Evolutionary conservation across 2,113 vertebrate genomes (phyloP), one percentile per base, ranked within the genome.

Genomic region (Noctilio leporinus): DNA sequence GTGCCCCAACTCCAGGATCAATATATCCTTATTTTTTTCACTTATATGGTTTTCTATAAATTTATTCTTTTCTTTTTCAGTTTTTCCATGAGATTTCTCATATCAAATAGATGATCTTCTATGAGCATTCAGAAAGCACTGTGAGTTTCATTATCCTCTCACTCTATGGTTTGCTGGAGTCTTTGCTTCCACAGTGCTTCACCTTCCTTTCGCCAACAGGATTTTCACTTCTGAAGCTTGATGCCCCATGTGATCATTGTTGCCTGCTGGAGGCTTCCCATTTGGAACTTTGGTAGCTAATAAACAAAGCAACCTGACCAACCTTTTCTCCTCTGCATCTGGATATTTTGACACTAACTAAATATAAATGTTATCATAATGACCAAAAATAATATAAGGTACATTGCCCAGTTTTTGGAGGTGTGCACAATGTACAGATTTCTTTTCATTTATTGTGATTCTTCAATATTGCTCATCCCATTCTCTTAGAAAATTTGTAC

Each of bases 341-440:
- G 95, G 89, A 53, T 96, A 78, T 96, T 97, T 90, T 97, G 89
- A 97, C 85, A 86, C 30, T 67, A 70, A 84, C 49, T 87, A 96
- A 84, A 94, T 69, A 76, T 26, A 90, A 59, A 3, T 16, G 81
- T 96, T 96, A 80, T 82, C 75, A 77, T 82, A 93, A 96, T 40
- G 51, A 93, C 89, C 88, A 55, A 75, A 91, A 91, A 57, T 53
- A 91, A 89, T 38, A 57, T 4, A 22, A 69, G 43, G 51, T 43
- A 10, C 4, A 69, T 57, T 53, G 33, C 33, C 10, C 43, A 57
- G 17, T 16, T 30, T 81, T 11, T 0, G 11, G 82, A 93, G 14
- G 53, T 84, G 73, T 59, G 47, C 12, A 65, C 43, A 4, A 14
- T 55, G 24, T 33, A 26, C 10, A 49, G 22, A 80, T 40, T 75